Conservation (phyloP, 2,113 vertebrate species). For the Myodes glareolus region DNA sequence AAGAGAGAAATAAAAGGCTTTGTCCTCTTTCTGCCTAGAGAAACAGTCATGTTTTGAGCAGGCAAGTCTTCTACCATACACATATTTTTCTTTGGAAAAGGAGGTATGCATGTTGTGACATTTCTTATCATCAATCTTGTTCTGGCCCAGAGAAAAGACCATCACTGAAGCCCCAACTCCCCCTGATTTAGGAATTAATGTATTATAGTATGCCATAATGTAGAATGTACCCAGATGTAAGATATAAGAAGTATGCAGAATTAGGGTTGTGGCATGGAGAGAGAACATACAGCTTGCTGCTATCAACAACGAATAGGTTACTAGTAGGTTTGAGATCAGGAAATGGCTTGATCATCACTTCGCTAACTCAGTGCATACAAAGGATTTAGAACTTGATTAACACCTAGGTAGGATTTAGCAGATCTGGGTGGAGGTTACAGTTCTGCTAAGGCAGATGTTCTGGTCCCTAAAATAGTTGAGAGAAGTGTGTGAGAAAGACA, state of each 20-base stretch:
- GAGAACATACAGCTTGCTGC: not conserved
- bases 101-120: fast-evolving
- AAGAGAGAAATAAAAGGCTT: not conserved
- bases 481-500: not conserved
- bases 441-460: not conserved
- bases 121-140: fast-evolving
- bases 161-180: not conserved
- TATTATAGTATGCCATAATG: too few species aligned
- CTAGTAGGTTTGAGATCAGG: not conserved
- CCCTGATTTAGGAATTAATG: not conserved
- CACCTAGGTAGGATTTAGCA: not conserved
- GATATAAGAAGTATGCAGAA: not conserved
- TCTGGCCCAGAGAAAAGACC: not conserved
- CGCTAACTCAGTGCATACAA: not conserved
- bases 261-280: too few species aligned
- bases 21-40: not conserved
- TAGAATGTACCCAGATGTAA: not conserved
- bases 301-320: not conserved
- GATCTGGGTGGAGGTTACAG: not conserved
- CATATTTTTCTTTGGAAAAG: too few species aligned
- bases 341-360: fast-evolving
- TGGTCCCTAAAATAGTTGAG: not conserved
- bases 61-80: not conserved
- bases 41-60: not conserved
- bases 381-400: not conserved